phyloP scores from a whole-genome alignment of 2,113 vertebrate species.

The Charadrius vociferus region DNA sequence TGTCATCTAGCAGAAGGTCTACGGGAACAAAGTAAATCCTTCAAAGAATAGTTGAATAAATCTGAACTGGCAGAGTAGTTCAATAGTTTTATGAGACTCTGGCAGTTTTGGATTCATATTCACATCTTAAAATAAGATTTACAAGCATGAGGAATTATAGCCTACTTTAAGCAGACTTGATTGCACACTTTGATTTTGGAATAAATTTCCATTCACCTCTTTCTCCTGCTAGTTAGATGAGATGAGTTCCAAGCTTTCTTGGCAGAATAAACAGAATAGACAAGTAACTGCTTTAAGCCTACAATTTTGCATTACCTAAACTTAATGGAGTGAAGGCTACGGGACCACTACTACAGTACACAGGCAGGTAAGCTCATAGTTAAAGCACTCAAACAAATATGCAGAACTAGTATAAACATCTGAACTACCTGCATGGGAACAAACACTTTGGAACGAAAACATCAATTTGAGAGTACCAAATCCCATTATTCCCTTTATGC shows the following conservation, averaged over 20 bases:
- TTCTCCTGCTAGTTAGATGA: not conserved
- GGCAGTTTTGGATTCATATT: not conserved
- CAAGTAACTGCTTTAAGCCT: not conserved
- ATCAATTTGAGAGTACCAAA: not conserved
- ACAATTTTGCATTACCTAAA: not conserved
- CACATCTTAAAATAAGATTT: not conserved
- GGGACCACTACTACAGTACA: not conserved
- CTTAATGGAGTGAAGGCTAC: not conserved
- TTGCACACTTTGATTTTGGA: not conserved
- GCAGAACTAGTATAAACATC: not conserved
- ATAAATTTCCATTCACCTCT: not conserved
- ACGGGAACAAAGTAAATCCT: not conserved
- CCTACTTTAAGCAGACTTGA: conserved; percentile 7
- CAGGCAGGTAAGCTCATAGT: not conserved
- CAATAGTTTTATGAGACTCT: not conserved
- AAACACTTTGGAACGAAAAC: not conserved
- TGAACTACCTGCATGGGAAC: not conserved
- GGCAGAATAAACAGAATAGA: not conserved
- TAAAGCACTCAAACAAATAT: not conserved
- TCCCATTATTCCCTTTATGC: not conserved
- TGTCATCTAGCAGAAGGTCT: not conserved
- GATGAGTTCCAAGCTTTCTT: not conserved
- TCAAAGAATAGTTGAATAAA: conserved; percentile 24
- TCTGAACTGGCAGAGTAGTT: not conserved
- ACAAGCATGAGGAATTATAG: conserved; percentile 14